Evolutionary conservation across 1,140 invertebrate species (phyloP).

Genomic region (Hestina assimilis): DNA sequence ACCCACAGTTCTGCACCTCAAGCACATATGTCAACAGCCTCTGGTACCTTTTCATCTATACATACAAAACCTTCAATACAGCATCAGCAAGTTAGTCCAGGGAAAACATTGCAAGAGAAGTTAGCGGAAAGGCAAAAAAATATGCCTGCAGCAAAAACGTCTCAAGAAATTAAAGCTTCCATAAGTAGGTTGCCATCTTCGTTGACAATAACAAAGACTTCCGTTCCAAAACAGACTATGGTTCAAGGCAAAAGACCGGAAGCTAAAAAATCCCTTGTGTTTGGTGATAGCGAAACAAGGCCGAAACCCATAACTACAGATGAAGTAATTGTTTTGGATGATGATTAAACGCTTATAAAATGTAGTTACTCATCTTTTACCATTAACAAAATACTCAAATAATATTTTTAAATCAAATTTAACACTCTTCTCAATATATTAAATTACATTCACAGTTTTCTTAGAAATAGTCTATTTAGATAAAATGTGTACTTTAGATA

Average conservation of each 20-base stretch:
- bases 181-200: constrained; percentile 72
- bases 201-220: constrained; percentile 70
- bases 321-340: constrained; percentile 74
- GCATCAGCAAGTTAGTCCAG: constrained; percentile 73
- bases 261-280: constrained; percentile 55
- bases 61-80: constrained; percentile 64
- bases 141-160: constrained; percentile 40
- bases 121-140: constrained; percentile 80
- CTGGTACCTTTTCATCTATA: constrained; percentile 41
- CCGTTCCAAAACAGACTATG: constrained; percentile 35
- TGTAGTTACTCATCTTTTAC: too few relatives aligned
- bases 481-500: too few relatives aligned
- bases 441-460: too few relatives aligned
- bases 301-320: constrained; percentile 63
- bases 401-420: too few relatives aligned
- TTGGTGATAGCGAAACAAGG: constrained; percentile 38
- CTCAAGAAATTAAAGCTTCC: constrained; percentile 59
- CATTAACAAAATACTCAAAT: too few relatives aligned
- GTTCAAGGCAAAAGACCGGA: constrained; percentile 51
- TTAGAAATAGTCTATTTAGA: too few relatives aligned
- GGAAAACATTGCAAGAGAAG: constrained; percentile 82
- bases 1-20: constrained; percentile 43
- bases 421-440: too few relatives aligned
- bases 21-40: constrained; percentile 58
- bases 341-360: constrained; percentile 50